Conservation (phyloP, 2,888 invertebrate genomes). For the Hedya salicella region DNA sequence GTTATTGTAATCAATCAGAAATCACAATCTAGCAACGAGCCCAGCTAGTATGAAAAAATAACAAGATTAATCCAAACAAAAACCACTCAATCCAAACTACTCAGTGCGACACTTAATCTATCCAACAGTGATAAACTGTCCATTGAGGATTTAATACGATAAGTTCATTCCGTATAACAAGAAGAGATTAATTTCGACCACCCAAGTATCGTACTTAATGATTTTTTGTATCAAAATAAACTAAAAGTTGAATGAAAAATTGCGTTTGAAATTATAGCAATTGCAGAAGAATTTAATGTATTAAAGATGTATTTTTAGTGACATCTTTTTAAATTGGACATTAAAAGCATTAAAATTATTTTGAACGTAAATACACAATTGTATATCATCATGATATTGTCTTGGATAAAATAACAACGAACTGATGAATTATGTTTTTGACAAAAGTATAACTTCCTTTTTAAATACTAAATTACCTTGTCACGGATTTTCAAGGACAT, state of each 20-base stretch:
- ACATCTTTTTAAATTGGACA: neutral
- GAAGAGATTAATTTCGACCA: constrained; percentile 33
- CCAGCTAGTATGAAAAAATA: neutral
- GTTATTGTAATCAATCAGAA: constrained; percentile 15
- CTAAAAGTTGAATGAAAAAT: constrained; percentile 7
- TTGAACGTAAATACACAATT: neutral
- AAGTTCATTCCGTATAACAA: constrained; percentile 32
- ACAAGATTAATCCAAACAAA: constrained; percentile 17
- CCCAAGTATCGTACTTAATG: constrained; percentile 23
- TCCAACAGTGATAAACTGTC: constrained; percentile 32
- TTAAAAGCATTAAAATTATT: too few relatives aligned
- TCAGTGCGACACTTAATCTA: constrained; percentile 24
- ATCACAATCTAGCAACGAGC: constrained; percentile 3
- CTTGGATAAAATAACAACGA: neutral
- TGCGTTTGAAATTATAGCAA: constrained; percentile 19
- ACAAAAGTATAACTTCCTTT: too few relatives aligned
- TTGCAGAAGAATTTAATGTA: constrained; percentile 13
- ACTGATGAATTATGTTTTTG: too few relatives aligned
- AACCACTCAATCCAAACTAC: constrained; percentile 23
- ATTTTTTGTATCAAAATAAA: constrained; percentile 4
- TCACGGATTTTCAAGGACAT: too few relatives aligned
- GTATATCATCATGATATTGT: too few relatives aligned
- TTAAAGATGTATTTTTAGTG: constrained; percentile 17
- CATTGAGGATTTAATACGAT: constrained; percentile 36
- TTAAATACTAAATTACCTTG: too few relatives aligned